Percentiles rank a stretch among this genome's conserved stretches.
Conservation (phyloP, 2,797 vertebrate genomes). For the Leptodactylus fallax region DNA sequence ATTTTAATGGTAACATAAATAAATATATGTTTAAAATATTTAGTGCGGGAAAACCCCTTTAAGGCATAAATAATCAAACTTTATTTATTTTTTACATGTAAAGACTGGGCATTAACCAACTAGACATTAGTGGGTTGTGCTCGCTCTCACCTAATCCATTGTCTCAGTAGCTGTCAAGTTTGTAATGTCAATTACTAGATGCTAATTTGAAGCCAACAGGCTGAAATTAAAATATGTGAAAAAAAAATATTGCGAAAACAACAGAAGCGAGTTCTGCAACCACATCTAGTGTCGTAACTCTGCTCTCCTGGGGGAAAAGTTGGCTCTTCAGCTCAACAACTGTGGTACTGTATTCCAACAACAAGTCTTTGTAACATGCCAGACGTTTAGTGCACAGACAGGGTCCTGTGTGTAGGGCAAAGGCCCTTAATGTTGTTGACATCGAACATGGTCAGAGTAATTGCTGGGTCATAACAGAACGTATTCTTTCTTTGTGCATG, state of each 20-base stretch:
- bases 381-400: conserved; percentile 63
- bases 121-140: not conserved
- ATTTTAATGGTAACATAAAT: no score
- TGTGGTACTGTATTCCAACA: conserved; percentile 62
- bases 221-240: conserved; percentile 44
- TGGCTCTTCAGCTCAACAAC: conserved; percentile 59
- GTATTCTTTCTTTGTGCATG: conserved; percentile 62
- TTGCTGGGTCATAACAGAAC: conserved; percentile 62
- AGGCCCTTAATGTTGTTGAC: conserved; percentile 64
- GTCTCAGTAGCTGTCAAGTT: conserved; percentile 50
- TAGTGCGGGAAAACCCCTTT: not conserved
- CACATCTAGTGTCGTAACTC: conserved; percentile 56
- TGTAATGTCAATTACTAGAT: conserved; percentile 51
- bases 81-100: not conserved
- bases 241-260: conserved; percentile 55
- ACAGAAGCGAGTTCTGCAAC: conserved; percentile 47
- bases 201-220: conserved; percentile 53
- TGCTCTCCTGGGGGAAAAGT: conserved; percentile 57
- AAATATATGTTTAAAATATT: no score
- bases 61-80: not conserved
- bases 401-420: conserved; percentile 62
- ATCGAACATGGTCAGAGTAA: conserved; percentile 64
- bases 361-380: conserved; percentile 62
- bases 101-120: not conserved
- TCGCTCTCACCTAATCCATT: conserved; percentile 37